Evolutionary conservation across 2,113 vertebrate species (phyloP).

Genomic region (Brachirus orientalis): DNA sequence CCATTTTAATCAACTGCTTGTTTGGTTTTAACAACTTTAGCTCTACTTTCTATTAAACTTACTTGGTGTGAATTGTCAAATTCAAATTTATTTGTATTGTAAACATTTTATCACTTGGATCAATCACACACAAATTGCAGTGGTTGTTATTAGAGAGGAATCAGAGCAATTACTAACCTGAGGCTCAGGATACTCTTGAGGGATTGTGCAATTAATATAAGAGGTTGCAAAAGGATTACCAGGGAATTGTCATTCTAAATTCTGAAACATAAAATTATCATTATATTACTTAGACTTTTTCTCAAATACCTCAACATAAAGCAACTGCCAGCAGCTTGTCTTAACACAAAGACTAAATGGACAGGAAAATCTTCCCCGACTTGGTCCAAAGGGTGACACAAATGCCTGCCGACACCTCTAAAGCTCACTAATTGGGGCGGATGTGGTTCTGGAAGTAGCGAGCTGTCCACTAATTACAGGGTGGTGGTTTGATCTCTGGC

Average conservation of each 20-base stretch:
- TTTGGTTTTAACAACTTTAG: too few species aligned
- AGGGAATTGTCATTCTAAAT: background rate
- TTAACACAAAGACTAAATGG: background rate
- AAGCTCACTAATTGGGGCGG: background rate
- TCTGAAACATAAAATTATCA: background rate
- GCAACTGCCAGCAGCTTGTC: background rate
- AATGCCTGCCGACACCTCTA: background rate
- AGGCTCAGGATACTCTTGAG: too few species aligned
- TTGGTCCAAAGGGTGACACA: background rate
- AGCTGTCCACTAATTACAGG: constrained; percentile 3
- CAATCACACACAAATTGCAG: background rate
- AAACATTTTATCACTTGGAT: background rate
- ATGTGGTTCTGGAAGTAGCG: background rate
- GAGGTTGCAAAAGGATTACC: background rate
- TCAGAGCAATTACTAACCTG: background rate
- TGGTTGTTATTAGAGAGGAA: background rate
- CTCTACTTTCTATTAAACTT: too few species aligned
- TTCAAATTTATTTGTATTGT: too few species aligned
- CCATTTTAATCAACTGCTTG: too few species aligned
- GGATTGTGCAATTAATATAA: background rate
- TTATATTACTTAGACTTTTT: background rate
- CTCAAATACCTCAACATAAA: background rate
- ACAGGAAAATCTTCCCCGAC: background rate
- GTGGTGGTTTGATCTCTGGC: constrained; percentile 1
- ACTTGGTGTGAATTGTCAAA: too few species aligned